Evolutionary conservation across 2,113 vertebrate genomes (phyloP).

Genomic region (Oxyruncus cristatus): DNA sequence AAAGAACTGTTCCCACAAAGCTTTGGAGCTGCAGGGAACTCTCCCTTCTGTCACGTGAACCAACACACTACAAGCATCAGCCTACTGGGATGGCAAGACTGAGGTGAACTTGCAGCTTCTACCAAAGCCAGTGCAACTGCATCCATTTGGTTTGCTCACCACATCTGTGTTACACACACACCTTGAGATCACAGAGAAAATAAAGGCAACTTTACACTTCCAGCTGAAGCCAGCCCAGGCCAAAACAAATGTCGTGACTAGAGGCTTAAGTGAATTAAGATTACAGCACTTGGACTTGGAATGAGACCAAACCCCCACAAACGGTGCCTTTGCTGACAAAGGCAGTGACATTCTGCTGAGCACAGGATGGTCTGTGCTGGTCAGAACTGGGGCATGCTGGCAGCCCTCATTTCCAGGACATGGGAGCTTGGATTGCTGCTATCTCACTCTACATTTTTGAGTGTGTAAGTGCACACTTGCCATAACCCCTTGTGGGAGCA

Average conservation of each 20-base stretch:
- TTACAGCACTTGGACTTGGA: background rate
- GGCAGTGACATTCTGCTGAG: background rate
- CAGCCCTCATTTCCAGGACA: background rate
- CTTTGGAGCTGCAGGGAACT: background rate
- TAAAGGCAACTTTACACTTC: background rate
- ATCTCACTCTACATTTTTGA: background rate
- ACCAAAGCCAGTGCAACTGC: background rate
- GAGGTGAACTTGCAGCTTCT: background rate
- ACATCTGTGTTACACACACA: background rate
- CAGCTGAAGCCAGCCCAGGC: background rate
- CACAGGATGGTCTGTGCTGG: background rate
- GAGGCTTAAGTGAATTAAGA: slow-evolving; percentile 9
- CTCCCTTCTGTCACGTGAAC: background rate
- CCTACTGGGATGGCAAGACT: background rate
- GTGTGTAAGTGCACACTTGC: background rate
- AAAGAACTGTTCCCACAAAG: background rate
- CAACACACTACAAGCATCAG: background rate
- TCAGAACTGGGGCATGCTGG: background rate
- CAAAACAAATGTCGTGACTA: background rate
- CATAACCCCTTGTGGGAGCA: background rate
- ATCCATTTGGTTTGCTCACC: background rate
- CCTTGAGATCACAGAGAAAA: background rate
- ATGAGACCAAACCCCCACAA: background rate
- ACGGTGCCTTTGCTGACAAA: background rate
- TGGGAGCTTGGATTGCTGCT: background rate